These are phyloP conservation scores for Drosophila asahinai DNA, from an alignment of 1,140 invertebrate species.

Conservation along the genomic window DNA sequence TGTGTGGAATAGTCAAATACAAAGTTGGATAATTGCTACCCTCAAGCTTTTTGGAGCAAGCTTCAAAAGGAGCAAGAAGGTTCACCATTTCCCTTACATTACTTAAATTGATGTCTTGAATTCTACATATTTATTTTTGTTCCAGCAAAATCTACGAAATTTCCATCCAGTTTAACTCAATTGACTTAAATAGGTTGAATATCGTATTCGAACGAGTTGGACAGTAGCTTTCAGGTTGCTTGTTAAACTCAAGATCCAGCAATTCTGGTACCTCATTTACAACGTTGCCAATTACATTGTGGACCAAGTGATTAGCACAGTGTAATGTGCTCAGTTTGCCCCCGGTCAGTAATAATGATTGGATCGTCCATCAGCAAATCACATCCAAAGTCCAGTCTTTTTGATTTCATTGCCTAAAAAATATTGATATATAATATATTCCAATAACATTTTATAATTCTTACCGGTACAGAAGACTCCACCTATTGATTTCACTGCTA, in stretches of 20 bases:
- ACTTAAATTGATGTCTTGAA: not conserved
- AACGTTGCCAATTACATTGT: slow-evolving; percentile 11
- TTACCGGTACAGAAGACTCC: not conserved
- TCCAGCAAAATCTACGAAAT: not conserved
- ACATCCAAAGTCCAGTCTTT: too few relatives aligned
- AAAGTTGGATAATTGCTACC: too few relatives aligned
- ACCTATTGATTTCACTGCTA: slow-evolving; percentile 1
- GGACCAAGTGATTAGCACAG: slow-evolving; percentile 16
- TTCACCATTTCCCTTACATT: too few relatives aligned
- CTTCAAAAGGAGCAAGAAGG: too few relatives aligned
- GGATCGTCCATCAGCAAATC: too few relatives aligned
- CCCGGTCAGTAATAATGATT: too few relatives aligned
- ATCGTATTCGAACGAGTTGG: slow-evolving; percentile 20
- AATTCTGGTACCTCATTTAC: slow-evolving; percentile 18
- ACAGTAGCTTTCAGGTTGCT: slow-evolving; percentile 9
- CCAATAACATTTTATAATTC: not conserved
- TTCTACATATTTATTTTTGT: not conserved
- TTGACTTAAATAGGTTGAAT: slow-evolving; percentile 12
- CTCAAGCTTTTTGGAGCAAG: too few relatives aligned
- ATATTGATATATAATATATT: not conserved
- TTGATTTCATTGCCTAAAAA: too few relatives aligned
- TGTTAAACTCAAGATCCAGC: slow-evolving; percentile 14
- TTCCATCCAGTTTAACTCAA: slow-evolving; percentile 24
- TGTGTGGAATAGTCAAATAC: too few relatives aligned
- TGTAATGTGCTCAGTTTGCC: not conserved